Percentiles rank a stretch among this genome's conserved stretches.
Conservation (phyloP, 2,888 invertebrate species). For the Euplagia quadripunctaria region DNA sequence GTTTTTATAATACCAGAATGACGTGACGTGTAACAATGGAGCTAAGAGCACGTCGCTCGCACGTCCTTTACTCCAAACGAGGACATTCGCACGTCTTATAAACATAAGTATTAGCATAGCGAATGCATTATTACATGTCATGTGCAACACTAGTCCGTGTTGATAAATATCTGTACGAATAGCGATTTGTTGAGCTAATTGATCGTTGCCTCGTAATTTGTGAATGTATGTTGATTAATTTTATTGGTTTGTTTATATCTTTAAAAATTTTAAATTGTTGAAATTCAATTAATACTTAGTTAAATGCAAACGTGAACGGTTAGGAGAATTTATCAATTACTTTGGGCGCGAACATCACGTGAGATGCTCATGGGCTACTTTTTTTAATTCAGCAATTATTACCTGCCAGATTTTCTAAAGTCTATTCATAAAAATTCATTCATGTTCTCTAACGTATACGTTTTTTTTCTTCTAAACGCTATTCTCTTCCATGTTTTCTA, state of each 20-base stretch:
- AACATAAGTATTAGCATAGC: conserved; percentile 63
- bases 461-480: neutral
- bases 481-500: neutral
- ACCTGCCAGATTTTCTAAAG: neutral
- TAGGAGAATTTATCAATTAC: neutral
- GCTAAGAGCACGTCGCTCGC: conserved; percentile 35
- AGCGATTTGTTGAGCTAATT: conserved; percentile 51
- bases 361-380: neutral
- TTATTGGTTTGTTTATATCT: conserved; percentile 10
- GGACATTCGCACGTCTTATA: conserved; percentile 70
- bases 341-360: neutral
- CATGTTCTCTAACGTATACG: neutral
- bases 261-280: conserved; percentile 2
- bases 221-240: conserved; percentile 27
- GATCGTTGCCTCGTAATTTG: conserved; percentile 48
- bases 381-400: neutral
- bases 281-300: conserved; percentile 7
- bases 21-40: conserved; percentile 44
- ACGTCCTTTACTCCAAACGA: conserved; percentile 68
- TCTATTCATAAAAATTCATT: neutral
- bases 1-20: neutral
- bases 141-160: conserved; percentile 48
- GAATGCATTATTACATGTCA: conserved; percentile 72
- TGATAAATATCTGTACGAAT: conserved; percentile 50
- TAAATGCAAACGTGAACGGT: neutral